A percentile compares a stretch with the other conserved stretches of the same genome.
These are phyloP conservation scores for Achlya flavicornis DNA, from an alignment of 2,888 invertebrate species.

Conservation along the genomic window DNA sequence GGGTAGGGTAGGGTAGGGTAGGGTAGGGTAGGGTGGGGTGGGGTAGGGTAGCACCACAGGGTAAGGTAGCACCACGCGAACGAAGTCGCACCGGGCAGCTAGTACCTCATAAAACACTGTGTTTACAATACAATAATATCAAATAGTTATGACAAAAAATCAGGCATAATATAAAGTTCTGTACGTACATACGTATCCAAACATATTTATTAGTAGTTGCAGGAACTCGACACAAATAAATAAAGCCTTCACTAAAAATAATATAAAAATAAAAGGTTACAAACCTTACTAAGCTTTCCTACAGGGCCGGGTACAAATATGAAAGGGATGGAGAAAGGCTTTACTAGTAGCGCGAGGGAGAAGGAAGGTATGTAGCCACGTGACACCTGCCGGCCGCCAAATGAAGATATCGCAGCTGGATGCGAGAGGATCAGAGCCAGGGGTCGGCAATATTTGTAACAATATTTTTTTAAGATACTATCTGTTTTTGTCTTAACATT, in stretches of 20 bases:
- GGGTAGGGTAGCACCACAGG: too few species aligned
- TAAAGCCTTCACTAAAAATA: conserved; percentile 65
- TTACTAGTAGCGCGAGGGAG: conserved; percentile 44
- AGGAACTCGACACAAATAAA: conserved; percentile 73
- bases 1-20: too few species aligned
- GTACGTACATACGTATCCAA: conserved; percentile 15
- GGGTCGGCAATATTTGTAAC: conserved; percentile 49
- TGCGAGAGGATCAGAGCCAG: conserved; percentile 65
- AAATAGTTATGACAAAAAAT: too few species aligned
- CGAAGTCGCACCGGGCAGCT: too few species aligned
- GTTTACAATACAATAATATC: too few species aligned
- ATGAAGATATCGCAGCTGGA: conserved; percentile 84
- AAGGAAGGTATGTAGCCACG: conserved; percentile 55
- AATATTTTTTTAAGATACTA: conserved; percentile 17
- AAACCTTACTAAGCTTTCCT: conserved; percentile 70
- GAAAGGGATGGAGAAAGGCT: conserved; percentile 48
- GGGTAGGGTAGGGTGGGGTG: too few species aligned
- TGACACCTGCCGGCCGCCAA: conserved; percentile 83
- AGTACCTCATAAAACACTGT: too few species aligned
- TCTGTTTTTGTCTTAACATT: too few species aligned
- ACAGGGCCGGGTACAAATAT: conserved; percentile 64
- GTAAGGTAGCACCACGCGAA: too few species aligned
- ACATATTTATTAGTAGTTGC: conserved; percentile 64
- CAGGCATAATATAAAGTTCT: too few species aligned
- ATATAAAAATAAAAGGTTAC: conserved; percentile 60